A percentile compares a stretch with the other conserved stretches of the same genome.
Conservation (phyloP, 2,797 vertebrate species). For the Borostomias antarcticus region DNA sequence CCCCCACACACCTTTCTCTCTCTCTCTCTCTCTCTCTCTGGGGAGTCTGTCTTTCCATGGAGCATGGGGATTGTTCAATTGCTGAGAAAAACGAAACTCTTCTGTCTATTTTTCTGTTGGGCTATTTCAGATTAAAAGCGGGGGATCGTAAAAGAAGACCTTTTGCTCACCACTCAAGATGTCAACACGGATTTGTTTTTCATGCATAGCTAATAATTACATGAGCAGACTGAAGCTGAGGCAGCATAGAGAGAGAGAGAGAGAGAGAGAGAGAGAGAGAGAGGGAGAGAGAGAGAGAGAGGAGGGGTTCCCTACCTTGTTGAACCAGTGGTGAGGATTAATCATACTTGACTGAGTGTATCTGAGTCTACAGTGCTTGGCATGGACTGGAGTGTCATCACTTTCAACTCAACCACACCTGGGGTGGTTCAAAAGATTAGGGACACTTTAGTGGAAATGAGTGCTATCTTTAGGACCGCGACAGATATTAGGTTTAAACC, state of each 20-base stretch:
- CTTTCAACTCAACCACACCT: constrained; percentile 52
- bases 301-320: constrained; percentile 37
- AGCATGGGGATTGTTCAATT: constrained; percentile 92
- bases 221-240: constrained; percentile 77
- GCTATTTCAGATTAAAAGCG: constrained; percentile 69
- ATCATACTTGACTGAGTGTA: constrained; percentile 31
- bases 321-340: constrained; percentile 37
- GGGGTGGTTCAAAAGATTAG: constrained; percentile 52
- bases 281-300: background rate
- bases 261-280: background rate
- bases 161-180: constrained; percentile 91
- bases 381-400: constrained; percentile 55
- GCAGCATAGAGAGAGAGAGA: constrained; percentile 37
- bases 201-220: constrained; percentile 96
- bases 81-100: constrained; percentile 96
- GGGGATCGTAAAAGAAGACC: constrained; percentile 84
- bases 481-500: constrained; percentile 67
- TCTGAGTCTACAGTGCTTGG: constrained; percentile 64
- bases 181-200: constrained; percentile 93
- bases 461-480: constrained; percentile 50
- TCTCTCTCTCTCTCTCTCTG: constrained; percentile 84
- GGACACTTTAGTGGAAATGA: constrained; percentile 55
- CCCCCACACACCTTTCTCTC: constrained; percentile 31
- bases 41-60: constrained; percentile 91
- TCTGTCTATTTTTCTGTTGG: constrained; percentile 69